Conservation (phyloP, 2,113 vertebrate species). For the Neotragus pygmaeus region DNA sequence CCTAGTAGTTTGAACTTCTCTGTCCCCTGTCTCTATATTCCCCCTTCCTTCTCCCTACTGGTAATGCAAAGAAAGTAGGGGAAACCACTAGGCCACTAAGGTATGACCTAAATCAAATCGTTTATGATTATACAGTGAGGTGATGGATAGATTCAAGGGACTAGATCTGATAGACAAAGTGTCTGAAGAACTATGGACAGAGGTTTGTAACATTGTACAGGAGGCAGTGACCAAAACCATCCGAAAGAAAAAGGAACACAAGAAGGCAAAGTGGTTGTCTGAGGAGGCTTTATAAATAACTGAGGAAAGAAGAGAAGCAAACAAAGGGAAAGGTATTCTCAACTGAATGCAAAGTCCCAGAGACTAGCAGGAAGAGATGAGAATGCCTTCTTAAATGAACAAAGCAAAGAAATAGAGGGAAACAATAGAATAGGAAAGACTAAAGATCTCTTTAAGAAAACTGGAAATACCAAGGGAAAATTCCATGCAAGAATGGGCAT, state of each 20-base stretch:
- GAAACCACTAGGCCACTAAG: neutral
- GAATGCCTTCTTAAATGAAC: neutral
- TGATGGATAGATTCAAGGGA: neutral
- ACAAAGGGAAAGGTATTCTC: neutral
- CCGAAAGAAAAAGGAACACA: neutral
- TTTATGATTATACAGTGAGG: neutral
- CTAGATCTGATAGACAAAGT: neutral
- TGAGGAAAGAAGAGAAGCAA: neutral
- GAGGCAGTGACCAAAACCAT: neutral
- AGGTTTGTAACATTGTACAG: neutral
- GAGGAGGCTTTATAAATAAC: neutral
- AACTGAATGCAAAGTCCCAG: neutral
- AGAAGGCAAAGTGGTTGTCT: neutral
- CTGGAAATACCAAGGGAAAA: neutral
- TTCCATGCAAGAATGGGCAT: neutral
- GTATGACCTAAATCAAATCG: neutral
- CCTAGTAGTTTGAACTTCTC: neutral
- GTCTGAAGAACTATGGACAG: neutral
- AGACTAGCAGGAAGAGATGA: neutral
- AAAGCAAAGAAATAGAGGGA: neutral
- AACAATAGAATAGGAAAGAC: neutral
- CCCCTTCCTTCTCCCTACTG: neutral
- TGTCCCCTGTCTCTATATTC: neutral
- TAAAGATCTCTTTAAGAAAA: neutral
- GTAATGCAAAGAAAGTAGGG: neutral